Base-by-base conservation (phyloP, 2,797 vertebrate species). In the Acridotheres tristis region DNA sequence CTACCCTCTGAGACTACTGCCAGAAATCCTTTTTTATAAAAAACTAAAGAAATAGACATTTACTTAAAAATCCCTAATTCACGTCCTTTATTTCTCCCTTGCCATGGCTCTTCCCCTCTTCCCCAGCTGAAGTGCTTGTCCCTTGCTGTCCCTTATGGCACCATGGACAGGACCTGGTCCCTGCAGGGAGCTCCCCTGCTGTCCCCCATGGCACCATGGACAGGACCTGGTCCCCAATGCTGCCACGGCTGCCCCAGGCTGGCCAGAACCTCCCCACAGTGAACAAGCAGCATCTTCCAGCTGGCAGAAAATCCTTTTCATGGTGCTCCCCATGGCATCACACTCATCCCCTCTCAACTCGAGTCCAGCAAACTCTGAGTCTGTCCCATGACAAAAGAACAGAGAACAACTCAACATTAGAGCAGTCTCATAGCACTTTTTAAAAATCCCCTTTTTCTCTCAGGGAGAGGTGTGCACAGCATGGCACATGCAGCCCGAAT, bases 231-330 rank as follows among this genome's bases (percentile, higher is more conserved):
- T 45, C 38, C 21, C 53, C 38, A 21, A 51, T 8, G 51, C 47
- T 36, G 8, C 57, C 30, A 1, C 0, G 0, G 8, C 18, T 58
- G 2, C 15, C 11, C 12, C 1, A 0, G 3, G 1, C 21, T 9
- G 16, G 13, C 23, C n/a, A 13, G 12, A 22, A 21, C 30, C 45
- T 25, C 22, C 9, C 4, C 27, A 1, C 2, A 9, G 34, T 7
- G 40, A 18, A 13, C 16, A 8, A 29, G 11, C 20, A 2, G 29
- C 6, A n/a, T 4, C 13, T 9, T 3, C 5, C 40, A 14, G 29
- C 51, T 29, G 50, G 27, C 4, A 38, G 26, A 3, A 18, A 23
- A 18, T 55, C 53, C 82, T 12, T 27, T 18, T 21, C 5, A 2
- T 7, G 8, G 7, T 7, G 27, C 25, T 48, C 8, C 53, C 43